Percentiles rank a stretch among this genome's conserved stretches.
phyloP scores from a whole-genome alignment of 2,113 vertebrate genomes.

The Columbina picui region DNA sequence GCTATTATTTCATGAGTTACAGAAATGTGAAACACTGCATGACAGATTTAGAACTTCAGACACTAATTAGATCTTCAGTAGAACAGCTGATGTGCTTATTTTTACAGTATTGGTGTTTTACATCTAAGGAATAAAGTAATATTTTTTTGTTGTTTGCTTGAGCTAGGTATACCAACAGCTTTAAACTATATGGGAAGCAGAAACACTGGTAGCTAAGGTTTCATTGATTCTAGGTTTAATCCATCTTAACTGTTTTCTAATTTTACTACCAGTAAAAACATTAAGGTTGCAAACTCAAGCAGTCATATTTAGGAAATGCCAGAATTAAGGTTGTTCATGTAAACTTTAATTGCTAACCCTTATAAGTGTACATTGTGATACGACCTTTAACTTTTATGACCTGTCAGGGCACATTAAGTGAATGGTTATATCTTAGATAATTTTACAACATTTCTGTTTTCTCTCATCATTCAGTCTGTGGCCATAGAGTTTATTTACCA shows the following conservation, averaged over 20 bases:
- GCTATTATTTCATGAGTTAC: neutral
- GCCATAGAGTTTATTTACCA: neutral
- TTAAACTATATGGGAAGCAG: neutral
- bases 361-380: neutral
- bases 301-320: neutral
- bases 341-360: neutral
- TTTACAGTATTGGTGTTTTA: slow-evolving; percentile 9
- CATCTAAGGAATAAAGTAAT: neutral
- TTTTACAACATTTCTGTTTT: neutral
- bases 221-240: neutral
- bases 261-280: neutral
- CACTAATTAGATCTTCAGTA: neutral
- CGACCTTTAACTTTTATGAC: neutral
- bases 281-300: neutral
- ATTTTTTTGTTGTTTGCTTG: neutral
- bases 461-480: neutral
- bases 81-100: neutral
- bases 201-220: neutral
- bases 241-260: neutral
- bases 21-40: neutral
- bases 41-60: slow-evolving; percentile 6
- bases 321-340: neutral
- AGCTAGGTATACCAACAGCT: neutral
- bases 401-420: neutral
- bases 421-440: neutral